A percentile compares a stretch with the other conserved stretches of the same genome.
phyloP scores from a whole-genome alignment of 2,113 vertebrate species.

The Crotalus viridis region DNA sequence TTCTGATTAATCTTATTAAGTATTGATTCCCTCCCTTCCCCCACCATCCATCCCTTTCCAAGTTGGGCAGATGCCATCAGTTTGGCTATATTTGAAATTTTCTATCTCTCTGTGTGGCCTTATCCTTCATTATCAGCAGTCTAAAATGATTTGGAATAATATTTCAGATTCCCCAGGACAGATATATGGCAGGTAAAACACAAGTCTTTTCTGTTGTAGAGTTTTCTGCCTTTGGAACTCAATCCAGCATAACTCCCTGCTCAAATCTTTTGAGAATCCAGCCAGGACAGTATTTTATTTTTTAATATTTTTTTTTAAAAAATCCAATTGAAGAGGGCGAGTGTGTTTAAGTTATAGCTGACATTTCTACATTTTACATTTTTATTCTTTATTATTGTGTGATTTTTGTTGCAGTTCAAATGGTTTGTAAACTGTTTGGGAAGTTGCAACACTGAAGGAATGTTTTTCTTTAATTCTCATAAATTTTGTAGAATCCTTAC shows the following conservation, averaged over 20 bases:
- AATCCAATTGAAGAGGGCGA: background rate
- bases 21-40: background rate
- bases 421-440: background rate
- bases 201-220: background rate
- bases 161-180: background rate
- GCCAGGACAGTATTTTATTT: background rate
- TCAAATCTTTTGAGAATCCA: background rate
- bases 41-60: background rate
- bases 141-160: background rate
- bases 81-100: background rate
- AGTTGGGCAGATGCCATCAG: background rate
- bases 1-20: background rate
- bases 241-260: background rate
- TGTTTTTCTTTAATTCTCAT: background rate
- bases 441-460: background rate
- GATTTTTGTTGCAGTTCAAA: background rate
- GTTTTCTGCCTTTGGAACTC: background rate
- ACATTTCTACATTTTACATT: background rate
- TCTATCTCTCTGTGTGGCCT: background rate
- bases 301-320: too few relatives aligned
- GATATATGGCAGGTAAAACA: background rate
- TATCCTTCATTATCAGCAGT: background rate
- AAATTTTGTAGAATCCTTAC: background rate
- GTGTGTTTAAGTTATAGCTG: background rate
- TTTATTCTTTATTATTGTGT: background rate